These are phyloP conservation scores for Scaptomyza polygonia DNA, from an alignment of 2,888 invertebrate genomes.

Conservation along the genomic window DNA sequence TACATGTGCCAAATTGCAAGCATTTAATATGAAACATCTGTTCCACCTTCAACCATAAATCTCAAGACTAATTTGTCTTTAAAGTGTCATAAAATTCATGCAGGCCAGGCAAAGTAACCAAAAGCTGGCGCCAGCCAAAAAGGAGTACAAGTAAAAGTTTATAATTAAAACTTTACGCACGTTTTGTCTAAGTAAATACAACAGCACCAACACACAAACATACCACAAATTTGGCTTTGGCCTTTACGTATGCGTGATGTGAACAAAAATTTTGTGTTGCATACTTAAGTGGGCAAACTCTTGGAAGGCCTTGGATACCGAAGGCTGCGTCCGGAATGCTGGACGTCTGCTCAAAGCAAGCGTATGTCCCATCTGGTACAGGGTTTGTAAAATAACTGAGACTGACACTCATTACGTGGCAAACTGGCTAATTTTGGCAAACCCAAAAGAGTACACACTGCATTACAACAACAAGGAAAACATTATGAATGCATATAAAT, in stretches of 20 bases:
- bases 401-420: conserved; percentile 41
- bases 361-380: conserved; percentile 21
- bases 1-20: conserved; percentile 23
- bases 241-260: conserved; percentile 61
- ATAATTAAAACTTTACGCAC: conserved; percentile 80
- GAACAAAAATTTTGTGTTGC: conserved; percentile 67
- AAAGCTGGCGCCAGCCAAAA: conserved; percentile 6
- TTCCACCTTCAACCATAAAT: conserved; percentile 23
- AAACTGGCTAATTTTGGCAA: conserved; percentile 16
- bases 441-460: conserved; percentile 1
- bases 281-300: conserved; percentile 67
- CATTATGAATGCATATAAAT: neutral
- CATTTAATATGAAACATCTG: conserved; percentile 30
- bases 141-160: conserved; percentile 64
- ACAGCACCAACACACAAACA: conserved; percentile 33
- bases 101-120: conserved; percentile 18
- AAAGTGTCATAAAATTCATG: conserved; percentile 58
- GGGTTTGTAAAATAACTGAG: neutral
- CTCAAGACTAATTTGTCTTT: conserved; percentile 37
- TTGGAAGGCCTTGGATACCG: conserved; percentile 32
- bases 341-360: conserved; percentile 19
- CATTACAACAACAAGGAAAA: neutral
- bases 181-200: conserved; percentile 75
- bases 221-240: conserved; percentile 36
- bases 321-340: conserved; percentile 26